phyloP scores from a whole-genome alignment of 35 echinoderm and acorn worm genomes.

The Heliocidaris erythrogramma region DNA sequence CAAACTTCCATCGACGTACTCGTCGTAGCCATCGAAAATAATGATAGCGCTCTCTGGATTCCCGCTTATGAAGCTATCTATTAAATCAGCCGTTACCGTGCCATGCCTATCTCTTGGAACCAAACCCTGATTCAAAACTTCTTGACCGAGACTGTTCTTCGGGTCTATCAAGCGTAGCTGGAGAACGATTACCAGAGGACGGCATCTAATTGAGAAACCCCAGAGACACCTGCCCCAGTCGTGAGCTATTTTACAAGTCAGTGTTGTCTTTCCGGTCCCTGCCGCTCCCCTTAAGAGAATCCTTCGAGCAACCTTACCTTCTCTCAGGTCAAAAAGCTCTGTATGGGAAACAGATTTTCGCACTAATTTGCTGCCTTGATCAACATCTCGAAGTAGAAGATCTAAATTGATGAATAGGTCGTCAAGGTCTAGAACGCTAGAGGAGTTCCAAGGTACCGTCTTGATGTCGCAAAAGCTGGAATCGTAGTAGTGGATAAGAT shows the following conservation, averaged over 20 bases:
- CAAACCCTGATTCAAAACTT: background rate
- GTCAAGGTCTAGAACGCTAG: background rate
- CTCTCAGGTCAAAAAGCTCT: background rate
- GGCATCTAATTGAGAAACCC: background rate
- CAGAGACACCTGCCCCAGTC: background rate
- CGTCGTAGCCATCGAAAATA: background rate
- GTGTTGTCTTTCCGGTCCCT: background rate
- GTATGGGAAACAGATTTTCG: background rate
- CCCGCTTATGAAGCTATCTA: background rate
- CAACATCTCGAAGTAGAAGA: background rate
- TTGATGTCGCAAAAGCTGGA: background rate
- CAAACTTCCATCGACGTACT: background rate
- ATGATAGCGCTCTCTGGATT: background rate
- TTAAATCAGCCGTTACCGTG: background rate
- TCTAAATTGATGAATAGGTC: background rate
- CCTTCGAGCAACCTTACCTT: background rate
- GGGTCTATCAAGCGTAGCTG: background rate
- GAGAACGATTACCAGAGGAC: background rate
- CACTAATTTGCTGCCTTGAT: background rate
- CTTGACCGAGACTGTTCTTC: background rate
- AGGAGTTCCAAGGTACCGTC: background rate
- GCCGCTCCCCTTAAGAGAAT: background rate
- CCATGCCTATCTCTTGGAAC: background rate
- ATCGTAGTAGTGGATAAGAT: background rate
- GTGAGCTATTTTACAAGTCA: background rate